Evolutionary conservation across 2,888 invertebrate genomes (phyloP).

Genomic region (Chloroclystis v-ata): DNA sequence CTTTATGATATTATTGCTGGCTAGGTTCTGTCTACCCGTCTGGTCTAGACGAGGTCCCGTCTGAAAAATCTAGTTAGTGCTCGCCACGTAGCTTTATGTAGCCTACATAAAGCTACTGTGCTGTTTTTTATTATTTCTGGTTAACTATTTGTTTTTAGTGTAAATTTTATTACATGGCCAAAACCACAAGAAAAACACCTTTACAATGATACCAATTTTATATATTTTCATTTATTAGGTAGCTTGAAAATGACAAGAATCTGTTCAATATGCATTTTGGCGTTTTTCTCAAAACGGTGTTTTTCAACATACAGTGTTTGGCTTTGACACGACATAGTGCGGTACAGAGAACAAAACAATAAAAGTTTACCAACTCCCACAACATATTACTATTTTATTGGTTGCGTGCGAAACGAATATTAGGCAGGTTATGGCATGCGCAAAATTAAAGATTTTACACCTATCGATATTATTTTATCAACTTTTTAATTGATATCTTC

Average conservation of each 20-base stretch:
- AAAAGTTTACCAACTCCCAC: not conserved
- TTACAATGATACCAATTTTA: no score
- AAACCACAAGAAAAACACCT: no score
- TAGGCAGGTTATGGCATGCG: conserved; percentile 47
- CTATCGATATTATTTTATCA: conserved; percentile 37
- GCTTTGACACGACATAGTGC: no score
- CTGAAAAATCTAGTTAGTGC: conserved; percentile 11
- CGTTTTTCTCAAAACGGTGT: no score
- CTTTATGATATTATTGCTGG: conserved; percentile 12
- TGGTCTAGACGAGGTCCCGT: conserved; percentile 21
- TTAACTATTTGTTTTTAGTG: no score
- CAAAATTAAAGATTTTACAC: conserved; percentile 64
- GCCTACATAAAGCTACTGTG: no score
- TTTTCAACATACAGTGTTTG: no score
- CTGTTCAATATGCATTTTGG: no score
- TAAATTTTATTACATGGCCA: no score
- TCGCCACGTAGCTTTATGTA: conserved; percentile 1
- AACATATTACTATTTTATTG: conserved; percentile 31
- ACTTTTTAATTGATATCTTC: conserved; percentile 39
- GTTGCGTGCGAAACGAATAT: conserved; percentile 49
- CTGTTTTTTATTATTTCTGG: no score
- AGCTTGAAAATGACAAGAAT: no score
- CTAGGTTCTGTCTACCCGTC: conserved; percentile 7
- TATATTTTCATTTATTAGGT: no score
- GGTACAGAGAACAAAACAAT: conserved; percentile 4